Evolutionary conservation across 1,140 invertebrate genomes (phyloP).

Genomic region (Papilio polyxenes): DNA sequence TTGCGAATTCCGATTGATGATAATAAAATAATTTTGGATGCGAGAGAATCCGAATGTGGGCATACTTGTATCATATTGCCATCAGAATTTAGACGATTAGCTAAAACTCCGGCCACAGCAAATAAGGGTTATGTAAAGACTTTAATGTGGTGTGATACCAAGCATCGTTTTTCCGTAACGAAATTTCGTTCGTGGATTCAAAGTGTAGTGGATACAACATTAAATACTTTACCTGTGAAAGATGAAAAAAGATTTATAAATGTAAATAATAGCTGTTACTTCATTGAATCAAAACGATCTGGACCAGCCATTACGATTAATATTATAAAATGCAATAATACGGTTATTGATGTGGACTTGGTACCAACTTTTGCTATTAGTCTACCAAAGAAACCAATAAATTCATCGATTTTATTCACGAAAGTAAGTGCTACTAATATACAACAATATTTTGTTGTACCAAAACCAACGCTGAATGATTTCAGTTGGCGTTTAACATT

Average conservation of each 20-base stretch:
- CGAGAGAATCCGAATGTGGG: constrained; percentile 44
- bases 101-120: constrained; percentile 46
- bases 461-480: constrained; percentile 55
- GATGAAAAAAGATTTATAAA: constrained; percentile 48
- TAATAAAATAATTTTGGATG: constrained; percentile 53
- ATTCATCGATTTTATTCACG: constrained; percentile 48
- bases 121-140: constrained; percentile 54
- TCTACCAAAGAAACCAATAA: constrained; percentile 49
- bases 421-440: constrained; percentile 46
- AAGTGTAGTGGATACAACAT: constrained; percentile 51
- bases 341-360: constrained; percentile 57
- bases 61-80: constrained; percentile 55
- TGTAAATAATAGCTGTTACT: constrained; percentile 47
- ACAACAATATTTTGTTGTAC: constrained; percentile 56
- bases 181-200: constrained; percentile 61
- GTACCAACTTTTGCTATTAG: constrained; percentile 57
- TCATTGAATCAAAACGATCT: constrained; percentile 50
- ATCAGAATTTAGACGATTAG: constrained; percentile 57
- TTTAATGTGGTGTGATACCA: constrained; percentile 54
- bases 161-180: constrained; percentile 48
- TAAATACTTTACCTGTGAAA: constrained; percentile 47
- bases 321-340: constrained; percentile 47
- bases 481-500: constrained; percentile 60
- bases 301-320: constrained; percentile 58
- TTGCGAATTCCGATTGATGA: constrained; percentile 54